Percentiles rank a stretch among this genome's conserved stretches.
Conservation (phyloP, 1,140 invertebrate species). For the Trichoplusia ni region DNA sequence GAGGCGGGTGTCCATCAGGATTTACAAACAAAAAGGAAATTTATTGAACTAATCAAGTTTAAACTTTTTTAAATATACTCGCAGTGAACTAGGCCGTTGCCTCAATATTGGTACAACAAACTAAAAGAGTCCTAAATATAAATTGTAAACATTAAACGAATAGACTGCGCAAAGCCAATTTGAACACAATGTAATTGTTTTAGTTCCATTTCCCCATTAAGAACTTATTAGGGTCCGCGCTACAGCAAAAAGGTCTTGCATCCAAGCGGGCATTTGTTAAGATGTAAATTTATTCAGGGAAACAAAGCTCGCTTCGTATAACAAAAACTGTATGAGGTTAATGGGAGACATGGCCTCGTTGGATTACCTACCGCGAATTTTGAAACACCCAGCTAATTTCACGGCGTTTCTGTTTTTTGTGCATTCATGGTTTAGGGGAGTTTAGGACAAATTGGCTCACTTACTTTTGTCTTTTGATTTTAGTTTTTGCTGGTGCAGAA, state of each 20-base stretch:
- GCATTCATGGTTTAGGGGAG: conserved; percentile 24
- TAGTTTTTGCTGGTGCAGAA: conserved; percentile 15
- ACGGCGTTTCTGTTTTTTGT: conserved; percentile 35
- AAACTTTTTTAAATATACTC: too few relatives aligned
- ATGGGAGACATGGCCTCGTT: conserved; percentile 44
- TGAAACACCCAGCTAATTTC: conserved; percentile 40
- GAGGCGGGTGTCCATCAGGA: too few relatives aligned
- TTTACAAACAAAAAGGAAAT: too few relatives aligned
- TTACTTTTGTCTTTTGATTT: conserved; percentile 25
- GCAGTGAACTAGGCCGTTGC: too few relatives aligned
- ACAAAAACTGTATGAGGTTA: conserved; percentile 64
- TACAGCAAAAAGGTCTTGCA: conserved; percentile 59
- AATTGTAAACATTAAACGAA: conserved; percentile 10
- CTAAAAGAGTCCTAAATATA: background rate
- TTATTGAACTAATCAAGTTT: too few relatives aligned
- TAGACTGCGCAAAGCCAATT: conserved; percentile 24
- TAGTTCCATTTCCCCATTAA: conserved; percentile 60
- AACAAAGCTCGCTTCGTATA: conserved; percentile 51
- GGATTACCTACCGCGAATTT: conserved; percentile 48
- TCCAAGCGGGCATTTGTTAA: conserved; percentile 60
- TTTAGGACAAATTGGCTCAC: conserved; percentile 26
- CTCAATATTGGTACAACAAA: background rate
- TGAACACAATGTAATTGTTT: conserved; percentile 52
- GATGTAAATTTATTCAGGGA: conserved; percentile 72
- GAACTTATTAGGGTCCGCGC: conserved; percentile 61